Evolutionary conservation across 2,888 invertebrate species (phyloP).

Genomic region (Therioaphis trifolii): DNA sequence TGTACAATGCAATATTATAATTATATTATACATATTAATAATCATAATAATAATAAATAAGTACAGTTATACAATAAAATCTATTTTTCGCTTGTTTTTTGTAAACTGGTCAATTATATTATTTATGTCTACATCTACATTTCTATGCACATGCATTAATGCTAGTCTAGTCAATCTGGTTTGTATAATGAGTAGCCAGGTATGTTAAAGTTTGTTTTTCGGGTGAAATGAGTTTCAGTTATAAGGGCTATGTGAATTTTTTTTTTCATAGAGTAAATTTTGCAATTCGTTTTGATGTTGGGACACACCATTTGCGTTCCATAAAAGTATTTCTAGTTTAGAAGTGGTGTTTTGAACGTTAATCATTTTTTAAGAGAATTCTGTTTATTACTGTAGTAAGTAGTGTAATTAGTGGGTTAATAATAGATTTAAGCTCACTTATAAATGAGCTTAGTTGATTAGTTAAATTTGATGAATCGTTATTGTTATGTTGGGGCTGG

Average conservation of each 20-base stretch:
- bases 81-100: no score
- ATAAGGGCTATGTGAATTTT: background rate
- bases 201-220: background rate
- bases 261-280: background rate
- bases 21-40: no score
- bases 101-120: no score
- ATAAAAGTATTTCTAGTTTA: background rate
- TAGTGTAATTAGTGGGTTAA: background rate
- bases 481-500: no score
- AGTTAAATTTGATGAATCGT: background rate
- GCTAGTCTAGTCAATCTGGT: no score
- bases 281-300: background rate
- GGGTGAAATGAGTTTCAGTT: background rate
- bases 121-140: no score
- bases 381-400: background rate
- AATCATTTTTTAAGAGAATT: background rate
- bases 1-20: no score
- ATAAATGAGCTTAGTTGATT: slow-evolving; percentile 15
- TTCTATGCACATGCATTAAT: no score
- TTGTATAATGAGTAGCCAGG: background rate
- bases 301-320: no score
- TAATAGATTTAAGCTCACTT: background rate
- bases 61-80: no score
- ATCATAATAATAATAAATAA: no score
- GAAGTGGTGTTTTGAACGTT: no score